phyloP scores from a whole-genome alignment of 2,113 vertebrate species.

The Gorsachius goisagi region DNA sequence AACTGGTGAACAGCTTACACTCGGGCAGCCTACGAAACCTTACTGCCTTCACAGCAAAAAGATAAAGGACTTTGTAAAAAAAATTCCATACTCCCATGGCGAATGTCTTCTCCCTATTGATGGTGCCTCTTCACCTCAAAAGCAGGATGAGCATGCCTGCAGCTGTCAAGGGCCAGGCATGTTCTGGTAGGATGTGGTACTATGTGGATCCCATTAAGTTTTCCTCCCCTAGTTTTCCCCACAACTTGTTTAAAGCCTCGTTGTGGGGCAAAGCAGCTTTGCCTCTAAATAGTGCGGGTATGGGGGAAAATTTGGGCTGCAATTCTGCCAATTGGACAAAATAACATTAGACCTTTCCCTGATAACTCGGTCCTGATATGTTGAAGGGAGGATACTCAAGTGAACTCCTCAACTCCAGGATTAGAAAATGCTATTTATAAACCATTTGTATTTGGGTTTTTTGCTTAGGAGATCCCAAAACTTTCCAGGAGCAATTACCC shows the following conservation, averaged over 20 bases:
- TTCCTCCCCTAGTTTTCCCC: neutral
- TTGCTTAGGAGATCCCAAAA: neutral
- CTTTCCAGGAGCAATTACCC: neutral
- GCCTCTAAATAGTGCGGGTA: neutral
- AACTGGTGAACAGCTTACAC: neutral
- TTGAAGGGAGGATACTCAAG: neutral
- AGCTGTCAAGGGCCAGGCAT: neutral
- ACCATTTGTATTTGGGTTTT: neutral
- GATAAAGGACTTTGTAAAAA: neutral
- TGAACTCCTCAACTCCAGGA: neutral
- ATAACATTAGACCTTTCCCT: neutral
- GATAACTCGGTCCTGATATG: neutral
- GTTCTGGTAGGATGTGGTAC: neutral
- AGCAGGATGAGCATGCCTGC: neutral
- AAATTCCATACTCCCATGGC: fast-evolving
- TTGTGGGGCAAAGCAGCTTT: neutral
- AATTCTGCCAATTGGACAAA: neutral
- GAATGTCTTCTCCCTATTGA: neutral
- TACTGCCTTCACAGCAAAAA: neutral
- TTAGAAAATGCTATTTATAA: neutral
- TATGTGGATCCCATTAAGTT: neutral
- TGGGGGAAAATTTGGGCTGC: neutral
- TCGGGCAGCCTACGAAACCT: neutral
- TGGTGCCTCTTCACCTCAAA: neutral
- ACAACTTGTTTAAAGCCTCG: neutral